Conservation (phyloP, 2,113 vertebrate genomes). For the Gallinago undulata region DNA sequence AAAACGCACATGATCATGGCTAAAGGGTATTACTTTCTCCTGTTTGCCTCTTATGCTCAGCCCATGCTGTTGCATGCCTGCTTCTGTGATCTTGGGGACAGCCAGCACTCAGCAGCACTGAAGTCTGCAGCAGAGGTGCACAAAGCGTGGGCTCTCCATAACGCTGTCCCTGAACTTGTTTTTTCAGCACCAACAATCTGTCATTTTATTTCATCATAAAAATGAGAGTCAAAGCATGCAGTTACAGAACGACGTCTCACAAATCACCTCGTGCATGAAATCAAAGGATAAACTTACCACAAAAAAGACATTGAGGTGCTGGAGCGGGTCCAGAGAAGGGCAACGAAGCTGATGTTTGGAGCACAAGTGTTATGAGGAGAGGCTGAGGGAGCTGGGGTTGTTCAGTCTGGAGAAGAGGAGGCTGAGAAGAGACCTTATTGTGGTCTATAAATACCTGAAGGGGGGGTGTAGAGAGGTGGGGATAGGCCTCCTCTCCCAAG, state of each 20-base stretch:
- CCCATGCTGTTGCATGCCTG: fast-evolving
- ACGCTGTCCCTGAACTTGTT: neutral
- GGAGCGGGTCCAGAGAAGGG: no score
- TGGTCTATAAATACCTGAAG: no score
- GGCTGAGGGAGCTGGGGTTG: no score
- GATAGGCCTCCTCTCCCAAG: no score
- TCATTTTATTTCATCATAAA: neutral
- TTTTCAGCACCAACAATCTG: neutral
- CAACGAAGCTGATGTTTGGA: no score
- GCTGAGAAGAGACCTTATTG: no score
- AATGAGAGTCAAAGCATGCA: neutral
- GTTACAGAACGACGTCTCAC: neutral
- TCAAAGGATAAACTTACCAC: neutral
- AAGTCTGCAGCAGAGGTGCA: neutral
- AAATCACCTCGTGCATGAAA: neutral
- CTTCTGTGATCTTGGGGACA: neutral
- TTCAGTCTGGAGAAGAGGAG: no score
- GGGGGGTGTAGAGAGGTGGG: no score
- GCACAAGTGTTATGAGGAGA: no score
- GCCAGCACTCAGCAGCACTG: neutral
- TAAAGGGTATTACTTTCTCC: neutral
- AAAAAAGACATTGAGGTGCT: no score
- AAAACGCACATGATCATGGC: neutral
- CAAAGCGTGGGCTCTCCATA: fast-evolving
- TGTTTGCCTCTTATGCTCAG: neutral